Base-by-base conservation (phyloP, 2,888 invertebrate genomes). In the Lepetodrilus schrolli region DNA sequence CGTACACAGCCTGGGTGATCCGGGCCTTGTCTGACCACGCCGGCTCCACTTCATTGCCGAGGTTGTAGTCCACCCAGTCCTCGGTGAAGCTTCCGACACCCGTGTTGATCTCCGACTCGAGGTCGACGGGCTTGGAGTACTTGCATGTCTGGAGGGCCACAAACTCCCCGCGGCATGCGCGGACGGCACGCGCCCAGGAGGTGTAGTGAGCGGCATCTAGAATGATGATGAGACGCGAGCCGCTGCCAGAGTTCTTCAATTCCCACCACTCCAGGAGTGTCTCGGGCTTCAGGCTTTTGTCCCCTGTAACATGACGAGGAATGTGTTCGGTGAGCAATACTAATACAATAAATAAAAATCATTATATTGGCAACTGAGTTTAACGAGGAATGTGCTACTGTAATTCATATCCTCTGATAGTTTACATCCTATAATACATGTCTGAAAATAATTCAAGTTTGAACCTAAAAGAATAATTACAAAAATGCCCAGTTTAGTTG, bases 131-230 rank as follows among this genome's bases (percentile, higher is more conserved):
- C 49, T 77, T 74, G 5, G 73, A 69, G 66, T 77, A 83, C 74
- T 78, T 82, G 75, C 86, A 89, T 0, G 90, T 88, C 75, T 90
- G 90, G 38, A 90, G 76, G 23, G 89, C 90, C 0, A 88, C 83
- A 75, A 80, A 88, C 5, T 78, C 77, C 34, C 82, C 79, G 0
- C 66, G 66, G 13, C 84, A 72, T 26, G 80, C 74, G 4, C 78
- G 70, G 4, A 89, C 81, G 1, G 80, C 76, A 36, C 82, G 78
- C n/a, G 87, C 79, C 90, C 90, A 90, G 74, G 81, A 75, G 76
- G 84, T 83, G 7, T 90, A 88, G 72, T 87, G 76, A 20, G 80
- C 79, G 3, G 89, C 83, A 77, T 90, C 90, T 34, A 89, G 80
- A 1, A 90, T 80, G 3, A 90, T 80, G 37, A 90, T 83, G 13